A percentile compares a stretch with the other conserved stretches of the same genome.
These are phyloP conservation scores for Natrix natrix DNA, from an alignment of 2,797 vertebrate species.

Conservation along the genomic window DNA sequence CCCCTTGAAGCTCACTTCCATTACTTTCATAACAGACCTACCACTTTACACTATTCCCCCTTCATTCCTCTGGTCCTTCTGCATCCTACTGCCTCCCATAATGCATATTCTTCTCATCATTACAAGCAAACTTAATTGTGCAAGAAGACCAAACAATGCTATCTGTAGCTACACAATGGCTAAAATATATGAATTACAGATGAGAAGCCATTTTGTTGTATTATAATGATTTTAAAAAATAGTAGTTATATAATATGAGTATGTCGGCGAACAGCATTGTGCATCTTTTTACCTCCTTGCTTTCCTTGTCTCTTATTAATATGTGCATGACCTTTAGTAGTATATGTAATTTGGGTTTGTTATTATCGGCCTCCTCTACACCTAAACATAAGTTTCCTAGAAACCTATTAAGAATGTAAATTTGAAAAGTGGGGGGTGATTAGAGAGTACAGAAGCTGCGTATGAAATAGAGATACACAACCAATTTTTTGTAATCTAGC, in stretches of 20 bases:
- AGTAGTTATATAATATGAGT: neutral
- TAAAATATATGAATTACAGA: neutral
- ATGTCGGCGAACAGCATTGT: neutral
- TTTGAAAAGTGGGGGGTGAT: neutral
- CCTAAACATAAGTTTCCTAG: neutral
- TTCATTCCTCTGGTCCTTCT: neutral
- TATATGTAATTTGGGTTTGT: neutral
- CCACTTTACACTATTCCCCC: neutral
- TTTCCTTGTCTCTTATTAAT: neutral
- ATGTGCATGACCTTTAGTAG: neutral
- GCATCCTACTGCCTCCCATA: neutral
- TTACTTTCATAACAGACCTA: neutral
- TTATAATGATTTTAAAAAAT: neutral
- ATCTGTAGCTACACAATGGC: neutral
- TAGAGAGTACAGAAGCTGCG: neutral
- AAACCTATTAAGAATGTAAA: neutral
- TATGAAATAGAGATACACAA: neutral
- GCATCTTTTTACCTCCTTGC: neutral
- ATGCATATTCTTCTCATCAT: neutral
- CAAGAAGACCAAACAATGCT: neutral
- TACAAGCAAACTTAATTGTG: neutral
- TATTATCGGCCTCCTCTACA: neutral
- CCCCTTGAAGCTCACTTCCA: neutral
- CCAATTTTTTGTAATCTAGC: neutral
- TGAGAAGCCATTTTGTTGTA: neutral